phyloP scores from a whole-genome alignment of 2,113 vertebrate genomes.

The Ploceus nigricollis region DNA sequence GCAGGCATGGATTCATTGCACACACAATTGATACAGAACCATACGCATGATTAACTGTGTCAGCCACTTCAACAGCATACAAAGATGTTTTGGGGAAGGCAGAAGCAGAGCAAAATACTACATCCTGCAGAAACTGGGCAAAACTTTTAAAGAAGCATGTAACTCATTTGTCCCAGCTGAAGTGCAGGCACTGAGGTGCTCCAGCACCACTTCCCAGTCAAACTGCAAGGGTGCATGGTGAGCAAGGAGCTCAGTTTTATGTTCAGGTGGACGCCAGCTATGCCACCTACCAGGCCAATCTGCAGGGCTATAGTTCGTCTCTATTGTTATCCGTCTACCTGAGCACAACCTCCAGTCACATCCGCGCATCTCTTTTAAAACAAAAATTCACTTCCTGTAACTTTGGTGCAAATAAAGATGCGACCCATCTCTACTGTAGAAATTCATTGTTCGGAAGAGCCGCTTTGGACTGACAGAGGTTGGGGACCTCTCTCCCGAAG shows the following conservation, averaged over 20 bases:
- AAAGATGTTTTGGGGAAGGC: not conserved
- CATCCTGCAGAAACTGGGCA: not conserved
- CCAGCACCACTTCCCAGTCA: not conserved
- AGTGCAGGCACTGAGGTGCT: not conserved
- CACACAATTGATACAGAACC: not conserved
- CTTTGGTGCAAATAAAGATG: not conserved
- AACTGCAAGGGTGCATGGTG: not conserved
- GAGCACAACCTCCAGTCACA: not conserved
- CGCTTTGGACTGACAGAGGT: constrained; percentile 81
- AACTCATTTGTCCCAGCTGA: not conserved
- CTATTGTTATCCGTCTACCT: not conserved
- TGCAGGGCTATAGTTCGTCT: not conserved
- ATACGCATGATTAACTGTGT: not conserved
- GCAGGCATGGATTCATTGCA: not conserved
- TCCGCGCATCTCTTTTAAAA: accelerated
- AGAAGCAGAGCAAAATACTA: not conserved
- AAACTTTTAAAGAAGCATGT: not conserved
- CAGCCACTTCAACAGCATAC: not conserved
- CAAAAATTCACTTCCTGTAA: not conserved
- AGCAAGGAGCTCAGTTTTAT: not conserved
- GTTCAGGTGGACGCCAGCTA: not conserved
- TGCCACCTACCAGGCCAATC: not conserved
- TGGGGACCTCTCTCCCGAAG: constrained; percentile 82
- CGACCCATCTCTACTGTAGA: constrained; percentile 59
- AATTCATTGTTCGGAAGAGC: constrained; percentile 77